These are phyloP conservation scores for Nothocercus julius DNA, from an alignment of 2,113 vertebrate species.

Conservation along the genomic window DNA sequence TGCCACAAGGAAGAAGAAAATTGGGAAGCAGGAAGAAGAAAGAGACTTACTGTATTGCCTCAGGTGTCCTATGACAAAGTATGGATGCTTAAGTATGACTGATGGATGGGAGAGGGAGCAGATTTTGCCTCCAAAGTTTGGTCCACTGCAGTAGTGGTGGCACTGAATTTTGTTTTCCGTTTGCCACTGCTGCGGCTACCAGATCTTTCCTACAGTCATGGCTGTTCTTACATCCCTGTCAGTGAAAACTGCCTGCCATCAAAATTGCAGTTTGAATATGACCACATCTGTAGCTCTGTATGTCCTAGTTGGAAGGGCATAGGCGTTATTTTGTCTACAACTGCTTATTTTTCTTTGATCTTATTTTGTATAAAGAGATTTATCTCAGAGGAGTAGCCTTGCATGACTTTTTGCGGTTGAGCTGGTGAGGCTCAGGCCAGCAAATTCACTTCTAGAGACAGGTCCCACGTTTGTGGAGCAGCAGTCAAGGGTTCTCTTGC, in stretches of 20 bases:
- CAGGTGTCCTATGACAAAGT: not conserved
- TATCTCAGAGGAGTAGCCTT: not conserved
- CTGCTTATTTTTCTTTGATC: not conserved
- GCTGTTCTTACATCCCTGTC: not conserved
- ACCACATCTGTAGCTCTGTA: not conserved
- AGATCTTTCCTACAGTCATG: not conserved
- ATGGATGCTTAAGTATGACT: not conserved
- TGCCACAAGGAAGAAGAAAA: not conserved
- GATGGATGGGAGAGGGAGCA: not conserved
- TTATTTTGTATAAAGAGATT: not conserved
- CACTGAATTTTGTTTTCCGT: not conserved
- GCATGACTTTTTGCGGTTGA: not conserved
- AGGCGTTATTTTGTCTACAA: not conserved
- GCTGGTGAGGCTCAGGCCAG: not conserved
- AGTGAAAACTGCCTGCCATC: not conserved
- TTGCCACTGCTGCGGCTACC: fast-evolving
- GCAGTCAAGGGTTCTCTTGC: not conserved
- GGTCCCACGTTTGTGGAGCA: not conserved
- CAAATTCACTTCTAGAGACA: not conserved
- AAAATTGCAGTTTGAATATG: not conserved
- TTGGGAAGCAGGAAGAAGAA: fast-evolving
- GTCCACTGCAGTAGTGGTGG: not conserved
- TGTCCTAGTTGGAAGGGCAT: not conserved
- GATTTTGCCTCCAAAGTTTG: not conserved
- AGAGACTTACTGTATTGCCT: not conserved